These are phyloP conservation scores for Nomia melanderi DNA, from an alignment of 1,140 invertebrate species.

Conservation along the genomic window DNA sequence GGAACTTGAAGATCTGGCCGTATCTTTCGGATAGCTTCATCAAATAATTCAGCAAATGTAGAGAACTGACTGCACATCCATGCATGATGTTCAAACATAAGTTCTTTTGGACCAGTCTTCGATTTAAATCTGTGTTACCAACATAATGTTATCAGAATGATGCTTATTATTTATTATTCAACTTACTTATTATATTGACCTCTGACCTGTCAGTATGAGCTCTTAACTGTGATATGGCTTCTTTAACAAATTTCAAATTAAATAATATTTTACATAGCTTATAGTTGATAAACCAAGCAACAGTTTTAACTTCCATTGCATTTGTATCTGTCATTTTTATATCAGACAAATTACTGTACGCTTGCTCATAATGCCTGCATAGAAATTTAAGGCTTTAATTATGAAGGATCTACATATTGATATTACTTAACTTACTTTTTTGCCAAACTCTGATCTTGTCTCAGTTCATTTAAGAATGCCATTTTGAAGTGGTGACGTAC, in stretches of 20 bases:
- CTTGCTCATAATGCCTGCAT: constrained; percentile 94
- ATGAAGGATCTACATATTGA: not conserved
- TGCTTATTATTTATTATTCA: not conserved
- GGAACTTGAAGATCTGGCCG: constrained; percentile 94
- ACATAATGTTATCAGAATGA: constrained; percentile 14
- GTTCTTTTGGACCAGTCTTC: constrained; percentile 88
- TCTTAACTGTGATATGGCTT: constrained; percentile 96
- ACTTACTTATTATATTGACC: constrained; percentile 1
- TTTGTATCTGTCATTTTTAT: constrained; percentile 94
- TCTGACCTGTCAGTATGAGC: constrained; percentile 90
- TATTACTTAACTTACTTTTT: constrained; percentile 86
- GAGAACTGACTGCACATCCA: constrained; percentile 98
- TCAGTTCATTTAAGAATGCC: constrained; percentile 97
- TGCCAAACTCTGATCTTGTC: constrained; percentile 93
- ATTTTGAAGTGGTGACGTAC: constrained; percentile 98
- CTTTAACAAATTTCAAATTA: constrained; percentile 91
- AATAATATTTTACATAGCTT: constrained; percentile 96
- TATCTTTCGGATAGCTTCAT: constrained; percentile 94
- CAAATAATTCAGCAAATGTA: constrained; percentile 96
- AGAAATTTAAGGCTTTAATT: constrained; percentile 37
- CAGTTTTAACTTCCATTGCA: constrained; percentile 94
- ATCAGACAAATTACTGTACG: constrained; percentile 94
- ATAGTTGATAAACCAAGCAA: constrained; percentile 98
- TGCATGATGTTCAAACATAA: constrained; percentile 96
- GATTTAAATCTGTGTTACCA: constrained; percentile 85